A percentile compares a stretch with the other conserved stretches of the same genome.
These are phyloP conservation scores for Caloenas nicobarica DNA, from an alignment of 2,113 vertebrate species.

Conservation along the genomic window DNA sequence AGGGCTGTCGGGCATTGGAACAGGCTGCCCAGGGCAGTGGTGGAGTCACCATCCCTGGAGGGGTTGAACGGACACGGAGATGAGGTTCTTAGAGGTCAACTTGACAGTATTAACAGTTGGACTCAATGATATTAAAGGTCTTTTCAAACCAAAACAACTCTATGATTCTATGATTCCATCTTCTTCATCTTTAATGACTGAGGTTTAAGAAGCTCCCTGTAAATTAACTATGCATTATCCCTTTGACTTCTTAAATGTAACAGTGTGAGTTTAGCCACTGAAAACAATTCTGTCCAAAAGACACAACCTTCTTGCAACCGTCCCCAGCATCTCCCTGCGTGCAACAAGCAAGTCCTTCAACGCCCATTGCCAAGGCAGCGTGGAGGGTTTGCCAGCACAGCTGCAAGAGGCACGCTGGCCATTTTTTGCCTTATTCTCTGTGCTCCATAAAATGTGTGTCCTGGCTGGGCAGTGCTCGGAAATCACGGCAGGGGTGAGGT, in stretches of 20 bases:
- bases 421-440: neutral
- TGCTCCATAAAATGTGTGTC: neutral
- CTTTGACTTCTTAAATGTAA: neutral
- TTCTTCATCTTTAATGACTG: neutral
- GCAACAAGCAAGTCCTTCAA: neutral
- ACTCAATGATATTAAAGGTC: too few relatives aligned
- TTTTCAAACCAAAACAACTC: too few relatives aligned
- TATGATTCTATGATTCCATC: neutral
- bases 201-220: neutral
- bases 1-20: too few relatives aligned
- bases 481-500: neutral
- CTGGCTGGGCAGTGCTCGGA: neutral
- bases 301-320: neutral
- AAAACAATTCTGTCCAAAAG: neutral
- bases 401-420: neutral
- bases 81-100: too few relatives aligned
- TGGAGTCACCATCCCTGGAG: too few relatives aligned
- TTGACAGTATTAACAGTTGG: too few relatives aligned
- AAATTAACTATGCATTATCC: neutral
- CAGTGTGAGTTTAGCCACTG: neutral
- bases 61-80: too few relatives aligned
- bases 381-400: neutral
- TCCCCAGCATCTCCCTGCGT: fast-evolving
- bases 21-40: too few relatives aligned
- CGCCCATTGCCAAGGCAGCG: neutral